Base-by-base conservation (phyloP, 92 coral and sea anemone genomes). In the Pocillopora meandrina region DNA sequence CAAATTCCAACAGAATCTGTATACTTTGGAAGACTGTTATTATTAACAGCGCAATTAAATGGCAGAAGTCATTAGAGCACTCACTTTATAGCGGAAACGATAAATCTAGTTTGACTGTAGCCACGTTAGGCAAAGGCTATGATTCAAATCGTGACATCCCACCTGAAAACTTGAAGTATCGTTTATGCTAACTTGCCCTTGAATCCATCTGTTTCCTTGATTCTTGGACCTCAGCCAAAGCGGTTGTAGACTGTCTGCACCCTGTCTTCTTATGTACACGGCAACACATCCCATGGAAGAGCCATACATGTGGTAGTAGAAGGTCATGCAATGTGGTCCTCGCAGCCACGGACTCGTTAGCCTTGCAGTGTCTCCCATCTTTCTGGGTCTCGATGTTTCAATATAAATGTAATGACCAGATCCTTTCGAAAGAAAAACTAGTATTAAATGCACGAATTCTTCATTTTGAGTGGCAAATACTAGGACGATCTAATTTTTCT, bases 301-400 rank as follows among this genome's bases (percentile, higher is more conserved):
- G 10, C 92, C 92, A 77, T 16, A 89, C 92, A 89, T 89, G 82
- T 89, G 92, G 31, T 89, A 89, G 78, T 70, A 89, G 82, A 89
- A 89, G 58, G 76, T 74, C 92, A 89, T 84, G 69, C 92, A 89
- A 61, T 89, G 92, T 56, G 84, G 85, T 35, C 89, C 92, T 5
- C 23, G 52, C 92, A 89, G 77, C 81, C 60, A 33, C 35, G 92
- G 89, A 73, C 92, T 84, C 12, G 62, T 23, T 9, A 89, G 61
- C 15, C 92, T 74, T 0, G 92, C 92, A 18, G 72, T n/a, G 76
- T 89, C 88, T 69, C 75, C 79, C 1, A 56, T 18, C 12, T 62
- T 31, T 47, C 92, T 80, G 0, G 89, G 92, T 11, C 14, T 0
- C 19, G 92, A 89, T 15, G 92, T 58, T 71, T 89, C 92, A 21